Evolutionary conservation across 2,113 vertebrate genomes (phyloP).

Genomic region (Dermatemys mawii): DNA sequence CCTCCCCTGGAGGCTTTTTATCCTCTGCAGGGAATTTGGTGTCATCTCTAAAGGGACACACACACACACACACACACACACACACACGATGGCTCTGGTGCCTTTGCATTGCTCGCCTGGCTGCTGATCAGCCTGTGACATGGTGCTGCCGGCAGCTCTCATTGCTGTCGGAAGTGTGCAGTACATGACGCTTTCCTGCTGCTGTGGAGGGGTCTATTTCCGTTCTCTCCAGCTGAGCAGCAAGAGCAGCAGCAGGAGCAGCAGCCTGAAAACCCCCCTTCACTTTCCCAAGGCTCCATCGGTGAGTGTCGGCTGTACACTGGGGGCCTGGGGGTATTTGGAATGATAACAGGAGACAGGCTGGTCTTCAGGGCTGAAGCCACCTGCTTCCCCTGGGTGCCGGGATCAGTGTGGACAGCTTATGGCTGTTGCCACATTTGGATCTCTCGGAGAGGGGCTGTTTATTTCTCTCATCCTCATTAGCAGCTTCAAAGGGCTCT

Average conservation of each 20-base stretch:
- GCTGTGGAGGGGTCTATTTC: neutral
- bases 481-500: neutral
- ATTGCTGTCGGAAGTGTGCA: constrained; percentile 23
- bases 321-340: neutral
- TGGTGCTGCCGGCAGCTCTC: neutral
- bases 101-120: neutral
- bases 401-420: neutral
- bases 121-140: neutral
- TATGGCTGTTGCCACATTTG: neutral
- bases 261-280: neutral
- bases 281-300: neutral
- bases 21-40: neutral
- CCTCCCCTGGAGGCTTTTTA: neutral
- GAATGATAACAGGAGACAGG: neutral
- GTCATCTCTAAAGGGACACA: neutral
- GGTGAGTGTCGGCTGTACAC: neutral
- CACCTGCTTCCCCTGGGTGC: neutral
- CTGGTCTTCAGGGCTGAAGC: neutral
- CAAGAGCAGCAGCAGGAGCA: neutral
- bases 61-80: neutral
- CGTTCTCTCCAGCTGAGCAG: neutral
- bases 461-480: neutral
- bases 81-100: neutral
- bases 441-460: neutral
- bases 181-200: constrained; percentile 35